phyloP scores from a whole-genome alignment of 2,113 vertebrate species.

The Phyllopteryx taeniolatus region DNA sequence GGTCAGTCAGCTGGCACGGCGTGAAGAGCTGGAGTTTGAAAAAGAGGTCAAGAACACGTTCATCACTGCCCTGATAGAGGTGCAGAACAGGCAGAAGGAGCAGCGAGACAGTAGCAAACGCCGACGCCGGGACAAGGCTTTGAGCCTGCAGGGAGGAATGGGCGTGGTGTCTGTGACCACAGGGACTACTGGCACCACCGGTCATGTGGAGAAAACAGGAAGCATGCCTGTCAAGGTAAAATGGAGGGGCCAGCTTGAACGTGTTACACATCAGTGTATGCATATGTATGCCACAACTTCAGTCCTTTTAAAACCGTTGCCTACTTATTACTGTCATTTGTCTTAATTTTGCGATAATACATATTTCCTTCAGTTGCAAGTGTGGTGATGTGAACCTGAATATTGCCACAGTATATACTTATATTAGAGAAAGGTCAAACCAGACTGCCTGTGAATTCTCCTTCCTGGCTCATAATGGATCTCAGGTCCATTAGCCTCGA shows the following conservation, averaged over 20 bases:
- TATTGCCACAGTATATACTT: background rate
- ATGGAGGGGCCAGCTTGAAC: background rate
- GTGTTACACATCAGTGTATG: background rate
- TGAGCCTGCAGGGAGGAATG: constrained; percentile 77
- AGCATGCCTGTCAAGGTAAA: constrained; percentile 87
- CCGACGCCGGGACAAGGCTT: constrained; percentile 82
- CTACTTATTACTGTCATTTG: no score
- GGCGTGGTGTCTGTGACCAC: constrained; percentile 6
- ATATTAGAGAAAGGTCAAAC: constrained; percentile 11
- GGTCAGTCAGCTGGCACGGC: constrained; percentile 83
- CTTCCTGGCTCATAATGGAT: constrained; percentile 49
- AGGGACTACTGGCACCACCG: constrained; percentile 31
- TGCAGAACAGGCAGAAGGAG: constrained; percentile 92
- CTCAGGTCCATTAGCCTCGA: constrained; percentile 58
- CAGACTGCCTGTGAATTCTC: background rate
- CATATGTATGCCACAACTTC: background rate
- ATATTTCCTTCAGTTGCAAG: background rate
- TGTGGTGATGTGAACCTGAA: background rate
- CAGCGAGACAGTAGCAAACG: constrained; percentile 84
- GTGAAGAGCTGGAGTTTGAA: constrained; percentile 91
- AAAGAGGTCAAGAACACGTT: constrained; percentile 95
- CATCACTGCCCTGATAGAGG: constrained; percentile 88
- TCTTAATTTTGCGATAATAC: background rate
- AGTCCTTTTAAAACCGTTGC: no score
- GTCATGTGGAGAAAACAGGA: constrained; percentile 73